A percentile compares a stretch with the other conserved stretches of the same genome.
Evolutionary conservation across 2,113 vertebrate species (phyloP).

Genomic region (Taurulus bubalis): DNA sequence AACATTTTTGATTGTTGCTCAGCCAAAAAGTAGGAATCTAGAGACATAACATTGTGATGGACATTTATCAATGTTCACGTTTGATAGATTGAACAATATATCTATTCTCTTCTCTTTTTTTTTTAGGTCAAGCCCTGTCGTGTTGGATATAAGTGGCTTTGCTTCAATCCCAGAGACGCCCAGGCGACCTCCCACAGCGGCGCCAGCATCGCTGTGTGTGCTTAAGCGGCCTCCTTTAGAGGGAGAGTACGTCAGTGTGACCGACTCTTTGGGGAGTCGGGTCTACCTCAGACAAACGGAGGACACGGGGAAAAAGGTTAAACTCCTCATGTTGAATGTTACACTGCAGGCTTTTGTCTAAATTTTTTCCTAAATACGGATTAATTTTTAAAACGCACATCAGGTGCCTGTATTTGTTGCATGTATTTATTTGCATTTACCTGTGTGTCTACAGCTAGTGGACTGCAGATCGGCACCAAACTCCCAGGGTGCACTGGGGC

Average conservation of each 20-base stretch:
- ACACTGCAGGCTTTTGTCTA: neutral
- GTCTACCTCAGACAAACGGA: constrained; percentile 88
- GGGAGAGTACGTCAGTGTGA: constrained; percentile 93
- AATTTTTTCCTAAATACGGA: neutral
- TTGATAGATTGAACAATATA: neutral
- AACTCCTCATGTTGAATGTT: neutral
- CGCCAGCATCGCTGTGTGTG: constrained; percentile 52
- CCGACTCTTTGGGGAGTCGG: constrained; percentile 86
- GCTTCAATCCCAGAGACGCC: constrained; percentile 64
- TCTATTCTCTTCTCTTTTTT: too few species aligned
- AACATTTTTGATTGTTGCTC: neutral
- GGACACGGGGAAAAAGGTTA: constrained; percentile 74
- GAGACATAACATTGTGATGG: neutral
- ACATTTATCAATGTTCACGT: neutral
- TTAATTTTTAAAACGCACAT: neutral
- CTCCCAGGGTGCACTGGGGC: constrained; percentile 81
- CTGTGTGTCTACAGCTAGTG: constrained; percentile 66
- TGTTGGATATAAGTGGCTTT: constrained; percentile 81
- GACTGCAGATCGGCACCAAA: constrained; percentile 75
- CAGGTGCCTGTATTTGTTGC: neutral
- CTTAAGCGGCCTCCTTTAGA: constrained; percentile 88
- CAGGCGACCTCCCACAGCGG: neutral
- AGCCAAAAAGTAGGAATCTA: neutral
- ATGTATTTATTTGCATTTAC: neutral
- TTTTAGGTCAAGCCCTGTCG: constrained; percentile 11